These are phyloP conservation scores for Egretta garzetta DNA, from an alignment of 2,113 vertebrate genomes.

Conservation along the genomic window DNA sequence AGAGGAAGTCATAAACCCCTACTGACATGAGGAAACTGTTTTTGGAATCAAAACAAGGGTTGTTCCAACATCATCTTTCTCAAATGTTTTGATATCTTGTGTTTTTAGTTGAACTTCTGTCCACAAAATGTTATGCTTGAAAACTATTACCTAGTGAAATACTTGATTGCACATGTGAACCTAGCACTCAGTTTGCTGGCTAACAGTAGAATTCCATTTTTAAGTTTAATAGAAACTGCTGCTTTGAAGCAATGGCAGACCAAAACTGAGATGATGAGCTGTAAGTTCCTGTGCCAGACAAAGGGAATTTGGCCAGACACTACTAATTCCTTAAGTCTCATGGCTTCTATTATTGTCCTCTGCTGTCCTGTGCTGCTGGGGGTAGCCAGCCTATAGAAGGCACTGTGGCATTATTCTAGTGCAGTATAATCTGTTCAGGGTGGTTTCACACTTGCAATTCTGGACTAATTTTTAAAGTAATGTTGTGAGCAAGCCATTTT, in stretches of 20 bases:
- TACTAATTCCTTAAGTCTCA: neutral
- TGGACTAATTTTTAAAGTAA: neutral
- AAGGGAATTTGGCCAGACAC: neutral
- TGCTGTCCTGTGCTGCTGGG: neutral
- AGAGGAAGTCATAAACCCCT: neutral
- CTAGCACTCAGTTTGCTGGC: neutral
- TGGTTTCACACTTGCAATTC: neutral
- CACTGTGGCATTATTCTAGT: neutral
- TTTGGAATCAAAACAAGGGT: neutral
- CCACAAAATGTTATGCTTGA: neutral
- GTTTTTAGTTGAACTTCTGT: neutral
- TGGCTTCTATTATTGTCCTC: neutral
- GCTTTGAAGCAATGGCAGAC: neutral
- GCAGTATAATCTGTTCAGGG: neutral
- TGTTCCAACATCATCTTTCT: neutral
- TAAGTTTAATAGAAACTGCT: neutral
- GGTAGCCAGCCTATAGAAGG: slow-evolving; percentile 1
- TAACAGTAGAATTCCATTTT: neutral
- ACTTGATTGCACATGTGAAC: neutral
- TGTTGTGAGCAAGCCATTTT: neutral
- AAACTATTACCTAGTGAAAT: neutral
- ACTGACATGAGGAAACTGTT: neutral
- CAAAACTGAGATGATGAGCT: neutral
- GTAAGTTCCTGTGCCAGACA: neutral
- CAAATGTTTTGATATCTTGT: neutral